Conservation (phyloP, 2,797 vertebrate genomes). For the Pelobates cultripes region DNA sequence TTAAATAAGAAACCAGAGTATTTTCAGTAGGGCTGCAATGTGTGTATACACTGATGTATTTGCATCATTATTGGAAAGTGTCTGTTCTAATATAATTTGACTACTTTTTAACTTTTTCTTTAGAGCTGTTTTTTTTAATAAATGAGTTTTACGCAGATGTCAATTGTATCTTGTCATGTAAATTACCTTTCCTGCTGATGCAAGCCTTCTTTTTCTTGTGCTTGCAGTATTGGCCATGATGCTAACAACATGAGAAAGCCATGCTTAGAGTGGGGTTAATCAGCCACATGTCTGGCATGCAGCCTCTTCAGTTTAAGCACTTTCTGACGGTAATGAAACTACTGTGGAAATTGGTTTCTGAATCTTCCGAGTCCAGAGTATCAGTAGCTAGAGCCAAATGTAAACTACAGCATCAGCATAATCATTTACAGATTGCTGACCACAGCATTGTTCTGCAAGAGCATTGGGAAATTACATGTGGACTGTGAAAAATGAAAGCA, state of each 20-base stretch:
- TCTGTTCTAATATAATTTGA: too few species aligned
- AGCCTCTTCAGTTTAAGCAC: slow-evolving; percentile 8
- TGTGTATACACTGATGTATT: too few species aligned
- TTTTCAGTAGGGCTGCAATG: too few species aligned
- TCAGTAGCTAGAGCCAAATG: neutral
- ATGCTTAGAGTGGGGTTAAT: neutral
- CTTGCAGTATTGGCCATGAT: slow-evolving; percentile 3
- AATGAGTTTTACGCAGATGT: slow-evolving; percentile 32
- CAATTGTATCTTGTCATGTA: slow-evolving; percentile 20
- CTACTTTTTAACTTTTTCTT: too few species aligned
- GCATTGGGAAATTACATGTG: neutral
- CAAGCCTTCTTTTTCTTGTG: slow-evolving; percentile 9
- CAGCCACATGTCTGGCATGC: neutral
- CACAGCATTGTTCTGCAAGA: neutral
- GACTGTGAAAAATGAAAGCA: neutral
- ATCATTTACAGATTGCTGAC: neutral
- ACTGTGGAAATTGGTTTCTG: neutral
- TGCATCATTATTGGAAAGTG: too few species aligned
- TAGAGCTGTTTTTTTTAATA: neutral
- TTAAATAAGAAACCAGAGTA: too few species aligned
- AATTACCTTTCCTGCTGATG: slow-evolving; percentile 42
- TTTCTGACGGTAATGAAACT: slow-evolving; percentile 3
- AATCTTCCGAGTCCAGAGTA: neutral
- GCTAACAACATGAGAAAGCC: neutral
- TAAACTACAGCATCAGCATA: neutral